Base-by-base conservation (phyloP, 2,888 invertebrate genomes). In the Buathra laborator region DNA sequence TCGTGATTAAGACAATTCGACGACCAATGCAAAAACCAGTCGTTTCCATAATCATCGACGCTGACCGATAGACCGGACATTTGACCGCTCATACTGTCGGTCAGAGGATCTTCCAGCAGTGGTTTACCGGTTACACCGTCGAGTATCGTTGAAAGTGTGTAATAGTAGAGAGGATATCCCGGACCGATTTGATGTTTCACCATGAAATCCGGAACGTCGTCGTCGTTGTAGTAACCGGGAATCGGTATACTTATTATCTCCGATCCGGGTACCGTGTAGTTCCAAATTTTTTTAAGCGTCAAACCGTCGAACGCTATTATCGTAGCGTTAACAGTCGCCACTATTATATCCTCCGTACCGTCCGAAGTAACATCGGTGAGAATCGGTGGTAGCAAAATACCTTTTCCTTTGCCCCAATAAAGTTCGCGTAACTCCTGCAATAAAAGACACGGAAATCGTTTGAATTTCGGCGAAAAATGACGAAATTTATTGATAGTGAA, bases 21-120 rank as follows among this genome's bases (percentile, higher is more conserved):
- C 46, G 96, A 96, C 97, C 97, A 98, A 91, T 96, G 97, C 0
- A 97, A 92, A 90, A 97, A 97, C 92, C 97, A 95, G 92, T 98
- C 97, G 88, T 97, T 96, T 0, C 97, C 97, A 86, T 94, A 94
- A 9, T 95, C 95, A 87, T 95, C 95, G 83, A 95, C 94, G 16
- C 95, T 95, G 64, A 96, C 89, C 0, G 95, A 94, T 37, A 96
- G 91, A 12, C 95, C 95, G 24, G 95, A 95, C 91, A 95, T 95
- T 92, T 96, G 96, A 0, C 95, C 95, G 16, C 96, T 95, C 51
- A 96, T 94, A 19, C 95, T 95, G 88, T 96, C 96, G 86, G 94
- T 94, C 29, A 96, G 94, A 1, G 96, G 95, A 79, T 95, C 94
- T 9, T 94, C 94, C 62, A 96, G 93, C 66, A 97, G 92, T 0